A percentile compares a stretch with the other conserved stretches of the same genome.
Evolutionary conservation across 37 sponge, comb jelly and placozoan species (phyloP).

Genomic region (Diacarnus erythraeanus): DNA sequence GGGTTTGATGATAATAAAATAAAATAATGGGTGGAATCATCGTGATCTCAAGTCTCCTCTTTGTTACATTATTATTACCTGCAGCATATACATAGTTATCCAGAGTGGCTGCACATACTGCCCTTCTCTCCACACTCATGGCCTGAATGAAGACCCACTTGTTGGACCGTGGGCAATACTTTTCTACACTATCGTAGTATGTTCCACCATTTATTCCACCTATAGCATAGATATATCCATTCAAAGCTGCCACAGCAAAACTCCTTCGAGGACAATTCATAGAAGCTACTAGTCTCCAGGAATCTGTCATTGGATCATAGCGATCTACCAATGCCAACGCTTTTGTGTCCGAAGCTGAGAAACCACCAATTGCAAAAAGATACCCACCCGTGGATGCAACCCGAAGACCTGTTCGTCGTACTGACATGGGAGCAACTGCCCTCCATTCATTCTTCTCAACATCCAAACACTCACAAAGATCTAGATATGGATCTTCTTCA

Average conservation of each 20-base stretch:
- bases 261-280: constrained; percentile 85
- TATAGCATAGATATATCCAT: constrained; percentile 79
- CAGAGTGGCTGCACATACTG: constrained; percentile 81
- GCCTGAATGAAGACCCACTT: constrained; percentile 76
- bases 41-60: no score
- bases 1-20: no score
- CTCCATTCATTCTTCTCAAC: constrained; percentile 79
- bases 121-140: constrained; percentile 82
- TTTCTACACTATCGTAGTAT: constrained; percentile 81
- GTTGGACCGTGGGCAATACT: constrained; percentile 74
- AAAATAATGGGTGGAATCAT: no score
- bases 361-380: constrained; percentile 93
- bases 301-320: constrained; percentile 75
- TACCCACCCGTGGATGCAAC: constrained; percentile 84
- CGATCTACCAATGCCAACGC: constrained; percentile 70
- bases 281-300: constrained; percentile 76
- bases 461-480: constrained; percentile 69
- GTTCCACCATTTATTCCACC: constrained; percentile 90
- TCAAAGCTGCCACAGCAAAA: constrained; percentile 83
- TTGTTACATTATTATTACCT: no score
- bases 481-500: constrained; percentile 63
- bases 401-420: constrained; percentile 76
- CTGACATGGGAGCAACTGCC: constrained; percentile 61
- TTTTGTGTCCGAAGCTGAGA: constrained; percentile 63
- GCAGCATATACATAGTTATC: constrained; percentile 79